Evolutionary conservation across 2,888 invertebrate genomes (phyloP).

Genomic region (Octodonta nipae): DNA sequence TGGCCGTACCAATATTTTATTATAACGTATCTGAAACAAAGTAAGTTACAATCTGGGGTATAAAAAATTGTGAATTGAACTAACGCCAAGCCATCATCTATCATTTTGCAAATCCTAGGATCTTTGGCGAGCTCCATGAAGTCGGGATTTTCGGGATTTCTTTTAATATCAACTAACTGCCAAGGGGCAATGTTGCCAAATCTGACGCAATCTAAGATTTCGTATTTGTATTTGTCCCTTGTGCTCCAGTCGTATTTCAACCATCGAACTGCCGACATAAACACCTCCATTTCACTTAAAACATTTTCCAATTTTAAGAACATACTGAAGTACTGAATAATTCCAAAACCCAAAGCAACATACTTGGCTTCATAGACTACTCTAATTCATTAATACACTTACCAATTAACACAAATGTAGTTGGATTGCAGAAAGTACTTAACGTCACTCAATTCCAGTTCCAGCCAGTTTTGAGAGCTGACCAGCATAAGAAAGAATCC

Average conservation of each 20-base stretch:
- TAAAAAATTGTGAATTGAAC: conserved; percentile 22
- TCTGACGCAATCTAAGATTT: conserved; percentile 56
- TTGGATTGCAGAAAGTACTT: conserved; percentile 56
- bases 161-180: conserved; percentile 64
- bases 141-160: conserved; percentile 59
- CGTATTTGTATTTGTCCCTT: conserved; percentile 43
- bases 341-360: too few species aligned
- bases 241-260: conserved; percentile 55
- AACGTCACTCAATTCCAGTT: conserved; percentile 51
- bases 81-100: conserved; percentile 69
- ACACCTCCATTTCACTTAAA: conserved; percentile 63
- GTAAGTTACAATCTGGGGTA: too few species aligned
- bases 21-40: conserved; percentile 50
- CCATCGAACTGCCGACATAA: conserved; percentile 73
- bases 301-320: too few species aligned
- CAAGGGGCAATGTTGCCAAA: conserved; percentile 70
- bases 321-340: too few species aligned
- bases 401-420: conserved; percentile 62
- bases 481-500: conserved; percentile 65
- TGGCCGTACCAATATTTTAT: conserved; percentile 65
- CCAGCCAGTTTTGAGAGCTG: conserved; percentile 59
- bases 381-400: conserved; percentile 19
- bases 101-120: conserved; percentile 58
- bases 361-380: too few species aligned
- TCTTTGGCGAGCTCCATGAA: conserved; percentile 55